These are phyloP conservation scores for Notothenia rossii DNA, from an alignment of 2,113 vertebrate species.

Conservation along the genomic window DNA sequence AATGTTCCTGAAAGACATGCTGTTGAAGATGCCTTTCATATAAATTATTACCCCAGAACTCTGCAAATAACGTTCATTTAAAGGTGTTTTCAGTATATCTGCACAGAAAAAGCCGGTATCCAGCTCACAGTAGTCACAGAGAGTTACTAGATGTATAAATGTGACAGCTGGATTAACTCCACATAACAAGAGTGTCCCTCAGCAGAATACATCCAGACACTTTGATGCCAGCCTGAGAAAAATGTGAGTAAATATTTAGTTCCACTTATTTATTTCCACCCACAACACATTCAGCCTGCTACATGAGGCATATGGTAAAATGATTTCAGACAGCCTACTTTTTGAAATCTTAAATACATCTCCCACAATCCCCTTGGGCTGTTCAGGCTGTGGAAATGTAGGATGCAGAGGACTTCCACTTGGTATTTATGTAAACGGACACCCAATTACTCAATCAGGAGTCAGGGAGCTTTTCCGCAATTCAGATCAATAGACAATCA, in stretches of 20 bases:
- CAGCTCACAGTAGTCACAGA: slow-evolving; percentile 8
- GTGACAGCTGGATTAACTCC: slow-evolving; percentile 38
- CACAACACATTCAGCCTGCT: slow-evolving; percentile 24
- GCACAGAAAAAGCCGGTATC: slow-evolving; percentile 13
- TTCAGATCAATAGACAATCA: slow-evolving; percentile 47
- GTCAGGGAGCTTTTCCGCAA: slow-evolving; percentile 37
- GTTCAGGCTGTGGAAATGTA: slow-evolving; percentile 29
- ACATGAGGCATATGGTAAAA: slow-evolving; percentile 15
- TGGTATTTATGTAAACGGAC: slow-evolving; percentile 55
- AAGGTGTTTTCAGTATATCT: slow-evolving; percentile 18
- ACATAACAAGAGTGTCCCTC: slow-evolving; percentile 18
- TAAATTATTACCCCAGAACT: slow-evolving; percentile 31
- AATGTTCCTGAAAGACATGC: slow-evolving; percentile 27
- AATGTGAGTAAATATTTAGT: slow-evolving; percentile 54
- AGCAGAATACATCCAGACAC: slow-evolving; percentile 35
- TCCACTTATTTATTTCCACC: slow-evolving; percentile 10
- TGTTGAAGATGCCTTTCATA: slow-evolving; percentile 21
- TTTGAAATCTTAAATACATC: slow-evolving; percentile 41
- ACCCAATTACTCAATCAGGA: slow-evolving; percentile 36
- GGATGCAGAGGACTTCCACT: slow-evolving; percentile 28
- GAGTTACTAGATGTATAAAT: slow-evolving; percentile 30
- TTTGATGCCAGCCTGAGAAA: slow-evolving; percentile 43
- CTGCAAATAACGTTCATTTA: slow-evolving; percentile 49
- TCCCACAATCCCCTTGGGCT: slow-evolving; percentile 19
- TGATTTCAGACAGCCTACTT: slow-evolving; percentile 27